phyloP scores from a whole-genome alignment of 2,113 vertebrate species.

The Capreolus pygargus region DNA sequence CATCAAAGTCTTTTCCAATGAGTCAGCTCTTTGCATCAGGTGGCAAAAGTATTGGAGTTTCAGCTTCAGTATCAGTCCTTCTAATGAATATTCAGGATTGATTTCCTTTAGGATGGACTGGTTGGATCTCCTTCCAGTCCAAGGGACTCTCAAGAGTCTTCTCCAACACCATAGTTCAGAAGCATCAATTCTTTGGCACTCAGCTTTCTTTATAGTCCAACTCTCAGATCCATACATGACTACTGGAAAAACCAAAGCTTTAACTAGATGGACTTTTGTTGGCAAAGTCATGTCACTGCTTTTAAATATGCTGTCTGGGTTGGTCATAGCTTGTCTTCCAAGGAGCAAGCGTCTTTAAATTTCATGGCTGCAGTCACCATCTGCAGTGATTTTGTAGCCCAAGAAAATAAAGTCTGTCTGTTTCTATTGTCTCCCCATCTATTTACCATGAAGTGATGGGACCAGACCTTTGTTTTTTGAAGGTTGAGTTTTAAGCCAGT shows the following conservation, averaged over 20 bases:
- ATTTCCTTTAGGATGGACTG: not conserved
- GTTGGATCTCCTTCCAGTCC: not conserved
- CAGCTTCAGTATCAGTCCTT: not conserved
- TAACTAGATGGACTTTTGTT: not conserved
- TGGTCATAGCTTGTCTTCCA: not conserved
- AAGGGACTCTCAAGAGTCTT: not conserved
- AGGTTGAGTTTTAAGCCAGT: not conserved
- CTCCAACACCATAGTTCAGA: not conserved
- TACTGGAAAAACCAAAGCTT: not conserved
- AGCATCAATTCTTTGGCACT: not conserved
- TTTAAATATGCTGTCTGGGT: not conserved
- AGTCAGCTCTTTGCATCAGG: not conserved
- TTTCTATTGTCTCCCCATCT: not conserved
- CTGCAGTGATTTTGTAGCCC: not conserved
- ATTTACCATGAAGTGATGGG: not conserved
- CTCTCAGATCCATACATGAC: not conserved
- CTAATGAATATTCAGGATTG: not conserved
- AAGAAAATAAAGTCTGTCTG: not conserved
- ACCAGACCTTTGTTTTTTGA: not conserved
- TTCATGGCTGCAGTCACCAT: not conserved
- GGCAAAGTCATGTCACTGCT: not conserved
- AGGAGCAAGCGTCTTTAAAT: not conserved
- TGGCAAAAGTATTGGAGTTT: not conserved
- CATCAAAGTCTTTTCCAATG: not conserved
- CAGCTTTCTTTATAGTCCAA: not conserved